Base-by-base conservation (phyloP, 1,140 invertebrate species). In the Pogonognathellus flavescens region DNA sequence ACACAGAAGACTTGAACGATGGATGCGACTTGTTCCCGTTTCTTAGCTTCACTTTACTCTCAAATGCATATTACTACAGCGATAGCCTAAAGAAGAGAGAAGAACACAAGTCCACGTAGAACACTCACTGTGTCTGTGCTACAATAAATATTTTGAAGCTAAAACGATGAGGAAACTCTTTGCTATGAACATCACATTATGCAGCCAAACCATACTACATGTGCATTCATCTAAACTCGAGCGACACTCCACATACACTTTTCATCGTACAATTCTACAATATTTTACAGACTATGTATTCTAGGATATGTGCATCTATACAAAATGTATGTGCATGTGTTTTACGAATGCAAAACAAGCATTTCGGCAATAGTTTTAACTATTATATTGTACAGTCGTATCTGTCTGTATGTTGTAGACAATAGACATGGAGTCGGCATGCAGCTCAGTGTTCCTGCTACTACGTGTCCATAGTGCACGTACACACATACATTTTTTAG, bases 1-100 rank as follows among this genome's bases (percentile, higher is more conserved):
- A 66, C 62, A 22, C 9, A 72, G n/a, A 76, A 76, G 31, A 76
- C 25, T 76, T 16, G 41, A 76, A 31, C 70, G 70, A 76, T 49
- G 31, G 70, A 76, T 31, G 41, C 41, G 7, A 20, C n/a, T 13
- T 50, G 70, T 50, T 76, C 70, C 70, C 70, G 70, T 76, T 76
- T 76, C 70, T 76, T 76, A 49, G 22, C 62, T 31, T 31, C 25
- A 70, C 62, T 31, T 31, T 31, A 31, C 18, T 3, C 31, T 41
- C 31, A 41, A 41, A 41, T 41, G 31, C 31, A 41, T 10, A 22
- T 16, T 25, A 9, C 62, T 66, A 66, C 62, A 66, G 22, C 62
- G 7, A n/a, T 66, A 25, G 31, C 31, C 31, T 41, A 41, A 41
- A 41, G 31, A 41, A n/a, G 31, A 41, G 31, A 41, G 31, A 6